Percentiles rank a stretch among this genome's conserved stretches.
Evolutionary conservation across 2,888 invertebrate species (phyloP).

Genomic region (Allygus modestus): DNA sequence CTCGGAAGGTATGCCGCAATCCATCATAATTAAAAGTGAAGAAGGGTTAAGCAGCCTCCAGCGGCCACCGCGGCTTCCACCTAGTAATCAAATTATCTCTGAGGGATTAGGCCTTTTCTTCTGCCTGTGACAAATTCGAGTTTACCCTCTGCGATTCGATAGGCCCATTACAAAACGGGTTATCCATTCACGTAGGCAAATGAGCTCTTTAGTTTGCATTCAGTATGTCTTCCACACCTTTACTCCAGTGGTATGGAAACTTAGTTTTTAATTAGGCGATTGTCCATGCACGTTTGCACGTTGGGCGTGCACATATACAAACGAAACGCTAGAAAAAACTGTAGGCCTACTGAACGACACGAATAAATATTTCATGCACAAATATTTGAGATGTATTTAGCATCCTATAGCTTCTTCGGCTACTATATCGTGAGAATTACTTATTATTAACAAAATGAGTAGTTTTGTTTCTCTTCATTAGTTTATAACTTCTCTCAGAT

Average conservation of each 20-base stretch:
- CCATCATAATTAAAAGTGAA: slow-evolving; percentile 38
- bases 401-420: no score
- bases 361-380: no score
- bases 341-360: no score
- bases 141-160: slow-evolving; percentile 14
- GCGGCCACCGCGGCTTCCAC: background rate
- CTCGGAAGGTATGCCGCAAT: background rate
- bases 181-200: slow-evolving; percentile 38
- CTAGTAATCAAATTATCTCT: slow-evolving; percentile 46
- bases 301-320: no score
- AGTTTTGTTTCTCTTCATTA: no score
- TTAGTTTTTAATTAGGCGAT: no score
- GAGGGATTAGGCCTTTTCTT: slow-evolving; percentile 31
- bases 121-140: background rate
- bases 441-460: no score
- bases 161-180: background rate
- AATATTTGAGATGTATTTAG: no score
- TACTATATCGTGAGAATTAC: no score
- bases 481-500: no score
- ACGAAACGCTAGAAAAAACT: no score
- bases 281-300: no score
- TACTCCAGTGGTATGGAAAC: background rate
- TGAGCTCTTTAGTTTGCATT: background rate
- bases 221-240: background rate
- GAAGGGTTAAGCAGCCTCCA: slow-evolving; percentile 16